These are phyloP conservation scores for Menidia menidia DNA, from an alignment of 2,797 vertebrate genomes.

Conservation along the genomic window DNA sequence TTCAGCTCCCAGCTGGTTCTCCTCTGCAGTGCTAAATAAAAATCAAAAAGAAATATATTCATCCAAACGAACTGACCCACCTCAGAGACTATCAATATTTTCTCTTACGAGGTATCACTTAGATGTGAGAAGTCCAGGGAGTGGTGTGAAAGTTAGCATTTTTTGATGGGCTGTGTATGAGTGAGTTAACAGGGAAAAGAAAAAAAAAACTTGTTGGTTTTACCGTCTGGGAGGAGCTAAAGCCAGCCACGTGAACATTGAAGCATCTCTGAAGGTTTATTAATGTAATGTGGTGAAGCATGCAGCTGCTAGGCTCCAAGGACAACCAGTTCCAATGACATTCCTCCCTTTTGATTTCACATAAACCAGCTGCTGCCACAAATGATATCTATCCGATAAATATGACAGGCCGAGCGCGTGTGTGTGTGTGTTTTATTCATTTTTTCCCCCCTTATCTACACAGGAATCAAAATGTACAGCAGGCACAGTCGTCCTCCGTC, in stretches of 20 bases:
- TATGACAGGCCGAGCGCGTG: slow-evolving; percentile 19
- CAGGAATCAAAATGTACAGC: slow-evolving; percentile 33
- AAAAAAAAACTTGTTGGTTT: background rate
- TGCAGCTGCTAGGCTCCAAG: background rate
- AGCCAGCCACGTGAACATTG: slow-evolving; percentile 20
- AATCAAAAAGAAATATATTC: slow-evolving; percentile 44
- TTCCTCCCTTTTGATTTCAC: slow-evolving; percentile 37
- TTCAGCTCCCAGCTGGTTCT: slow-evolving; percentile 28
- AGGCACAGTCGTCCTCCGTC: background rate
- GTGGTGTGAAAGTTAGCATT: background rate
- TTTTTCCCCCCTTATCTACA: slow-evolving; percentile 35
- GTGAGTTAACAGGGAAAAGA: slow-evolving; percentile 11
- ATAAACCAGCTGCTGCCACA: slow-evolving; percentile 27
- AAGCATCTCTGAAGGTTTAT: slow-evolving; percentile 15
- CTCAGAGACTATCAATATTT: slow-evolving; percentile 34
- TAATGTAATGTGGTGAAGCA: slow-evolving; percentile 3
- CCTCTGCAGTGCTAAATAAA: slow-evolving; percentile 26
- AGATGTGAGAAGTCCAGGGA: slow-evolving; percentile 18
- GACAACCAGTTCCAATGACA: slow-evolving; percentile 6
- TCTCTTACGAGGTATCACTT: background rate
- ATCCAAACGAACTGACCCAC: slow-evolving; percentile 29
- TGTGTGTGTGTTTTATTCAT: background rate
- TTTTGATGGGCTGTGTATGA: slow-evolving; percentile 25
- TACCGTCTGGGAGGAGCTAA: slow-evolving; percentile 1
- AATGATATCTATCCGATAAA: slow-evolving; percentile 31